Conservation (phyloP, 53 echinoderm and acorn worm species). For the Arbacia lixula region DNA sequence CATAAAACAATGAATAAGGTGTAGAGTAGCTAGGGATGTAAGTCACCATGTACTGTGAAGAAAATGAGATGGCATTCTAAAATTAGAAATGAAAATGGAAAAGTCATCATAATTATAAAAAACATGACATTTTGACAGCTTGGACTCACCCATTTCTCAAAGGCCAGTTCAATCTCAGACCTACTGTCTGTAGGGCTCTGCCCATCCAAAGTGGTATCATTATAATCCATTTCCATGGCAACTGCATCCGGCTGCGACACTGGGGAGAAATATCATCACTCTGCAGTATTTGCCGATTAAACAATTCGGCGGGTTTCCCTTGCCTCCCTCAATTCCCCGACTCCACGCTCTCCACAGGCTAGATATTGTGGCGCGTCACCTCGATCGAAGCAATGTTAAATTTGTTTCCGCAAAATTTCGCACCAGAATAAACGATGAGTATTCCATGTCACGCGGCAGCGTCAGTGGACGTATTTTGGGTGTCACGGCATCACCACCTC, state of each 20-base stretch:
- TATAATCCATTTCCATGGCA: slow-evolving; percentile 47
- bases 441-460: slow-evolving; percentile 22
- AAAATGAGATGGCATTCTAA: no score
- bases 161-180: slow-evolving; percentile 77
- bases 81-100: background rate
- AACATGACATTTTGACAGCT: background rate
- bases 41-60: no score
- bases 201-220: slow-evolving; percentile 28
- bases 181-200: slow-evolving; percentile 46
- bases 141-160: slow-evolving; percentile 92
- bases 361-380: background rate
- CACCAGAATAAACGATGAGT: background rate
- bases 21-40: no score
- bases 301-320: slow-evolving; percentile 12
- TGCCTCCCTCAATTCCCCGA: no score
- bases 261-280: slow-evolving; percentile 31
- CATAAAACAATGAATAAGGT: no score
- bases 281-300: slow-evolving; percentile 24
- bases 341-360: no score
- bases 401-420: slow-evolving; percentile 11
- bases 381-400: slow-evolving; percentile 2
- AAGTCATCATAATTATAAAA: background rate
- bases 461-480: background rate
- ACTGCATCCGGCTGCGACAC: slow-evolving; percentile 11
- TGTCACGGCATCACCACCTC: slow-evolving; percentile 1